phyloP scores from a whole-genome alignment of 2,113 vertebrate species.

The Misgurnus anguillicaudatus region DNA sequence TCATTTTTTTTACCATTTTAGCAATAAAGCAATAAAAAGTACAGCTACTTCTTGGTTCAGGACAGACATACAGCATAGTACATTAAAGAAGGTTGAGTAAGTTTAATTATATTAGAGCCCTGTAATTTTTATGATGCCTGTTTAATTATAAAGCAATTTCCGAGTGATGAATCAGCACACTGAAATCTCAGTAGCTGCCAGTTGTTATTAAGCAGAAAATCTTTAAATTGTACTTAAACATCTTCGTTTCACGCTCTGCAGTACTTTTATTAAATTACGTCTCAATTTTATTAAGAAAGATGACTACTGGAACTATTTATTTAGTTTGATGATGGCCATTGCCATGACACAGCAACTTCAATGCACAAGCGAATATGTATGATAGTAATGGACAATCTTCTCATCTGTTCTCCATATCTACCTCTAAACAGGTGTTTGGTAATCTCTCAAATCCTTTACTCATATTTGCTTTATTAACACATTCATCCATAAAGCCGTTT shows the following conservation, averaged over 20 bases:
- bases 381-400: background rate
- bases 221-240: slow-evolving; percentile 7
- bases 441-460: slow-evolving; percentile 12
- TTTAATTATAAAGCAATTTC: slow-evolving; percentile 44
- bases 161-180: background rate
- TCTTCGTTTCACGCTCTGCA: background rate
- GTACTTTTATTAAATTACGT: slow-evolving; percentile 15
- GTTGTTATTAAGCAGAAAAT: slow-evolving; percentile 5
- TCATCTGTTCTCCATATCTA: background rate
- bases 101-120: slow-evolving; percentile 35
- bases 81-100: too few species aligned
- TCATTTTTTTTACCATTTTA: too few species aligned
- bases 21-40: too few species aligned
- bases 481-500: slow-evolving; percentile 21
- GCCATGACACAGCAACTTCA: background rate
- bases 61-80: too few species aligned
- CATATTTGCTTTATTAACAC: slow-evolving; percentile 27
- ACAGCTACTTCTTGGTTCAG: too few species aligned
- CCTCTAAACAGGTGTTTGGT: slow-evolving; percentile 16
- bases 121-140: background rate
- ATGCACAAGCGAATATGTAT: background rate
- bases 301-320: background rate
- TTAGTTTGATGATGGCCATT: background rate
- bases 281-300: background rate
- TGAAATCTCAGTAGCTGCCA: slow-evolving; percentile 31